Evolutionary conservation across 2,888 invertebrate species (phyloP).

Genomic region (Laspeyria flexula): DNA sequence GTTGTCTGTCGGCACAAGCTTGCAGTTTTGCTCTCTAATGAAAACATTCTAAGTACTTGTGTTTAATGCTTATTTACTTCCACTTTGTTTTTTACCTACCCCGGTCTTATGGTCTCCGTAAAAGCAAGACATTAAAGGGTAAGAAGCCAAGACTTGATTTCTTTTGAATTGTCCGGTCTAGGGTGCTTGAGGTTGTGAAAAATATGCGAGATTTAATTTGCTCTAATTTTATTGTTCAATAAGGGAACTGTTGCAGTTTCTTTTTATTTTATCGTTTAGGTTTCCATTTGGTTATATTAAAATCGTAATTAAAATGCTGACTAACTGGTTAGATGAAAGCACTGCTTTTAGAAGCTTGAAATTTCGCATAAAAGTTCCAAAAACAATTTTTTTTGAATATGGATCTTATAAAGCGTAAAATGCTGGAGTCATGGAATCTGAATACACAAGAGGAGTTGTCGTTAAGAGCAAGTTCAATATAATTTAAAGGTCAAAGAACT

Average conservation of each 20-base stretch:
- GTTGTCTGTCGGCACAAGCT: constrained; percentile 68
- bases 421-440: too few relatives aligned
- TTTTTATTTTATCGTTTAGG: background rate
- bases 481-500: background rate
- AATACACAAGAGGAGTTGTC: too few relatives aligned
- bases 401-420: too few relatives aligned
- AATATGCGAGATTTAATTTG: constrained; percentile 37
- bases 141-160: constrained; percentile 60
- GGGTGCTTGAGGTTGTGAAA: constrained; percentile 36
- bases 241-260: background rate
- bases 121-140: constrained; percentile 55
- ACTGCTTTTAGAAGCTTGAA: too few relatives aligned
- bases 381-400: too few relatives aligned
- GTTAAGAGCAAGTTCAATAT: background rate
- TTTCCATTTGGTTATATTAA: background rate
- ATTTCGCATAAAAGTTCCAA: too few relatives aligned
- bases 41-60: constrained; percentile 79
- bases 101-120: constrained; percentile 59
- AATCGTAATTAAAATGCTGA: too few relatives aligned
- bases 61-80: constrained; percentile 81
- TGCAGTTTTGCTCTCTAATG: constrained; percentile 80
- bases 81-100: constrained; percentile 72
- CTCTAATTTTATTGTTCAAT: constrained; percentile 28
- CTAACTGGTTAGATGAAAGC: too few relatives aligned
- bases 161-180: constrained; percentile 52